These are phyloP conservation scores for Oegoconia quadripuncta DNA, from an alignment of 2,888 invertebrate genomes.

Conservation along the genomic window DNA sequence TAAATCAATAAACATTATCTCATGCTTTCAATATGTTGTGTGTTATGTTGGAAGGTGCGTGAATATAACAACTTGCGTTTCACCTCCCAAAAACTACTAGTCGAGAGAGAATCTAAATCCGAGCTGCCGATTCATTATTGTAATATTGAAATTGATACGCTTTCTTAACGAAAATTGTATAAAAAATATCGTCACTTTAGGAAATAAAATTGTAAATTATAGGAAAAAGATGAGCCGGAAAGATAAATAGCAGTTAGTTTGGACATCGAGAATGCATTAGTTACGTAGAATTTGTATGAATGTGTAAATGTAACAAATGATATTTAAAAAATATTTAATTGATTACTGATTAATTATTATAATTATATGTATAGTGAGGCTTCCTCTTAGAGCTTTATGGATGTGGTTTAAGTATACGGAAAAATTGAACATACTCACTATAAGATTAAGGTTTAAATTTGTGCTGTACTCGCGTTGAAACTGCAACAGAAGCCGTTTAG, in stretches of 20 bases:
- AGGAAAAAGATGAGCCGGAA: conserved; percentile 33
- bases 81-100: conserved; percentile 53
- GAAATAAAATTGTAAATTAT: conserved; percentile 37
- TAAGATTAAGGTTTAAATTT: conserved; percentile 52
- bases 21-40: too few relatives aligned
- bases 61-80: conserved; percentile 23
- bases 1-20: too few relatives aligned
- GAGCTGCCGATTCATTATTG: conserved; percentile 35
- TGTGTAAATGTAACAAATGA: conserved; percentile 68
- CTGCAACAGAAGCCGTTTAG: conserved; percentile 8
- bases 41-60: too few relatives aligned
- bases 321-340: conserved; percentile 62
- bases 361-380: conserved; percentile 73
- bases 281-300: conserved; percentile 64
- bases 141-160: conserved; percentile 35
- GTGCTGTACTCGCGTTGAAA: conserved; percentile 45
- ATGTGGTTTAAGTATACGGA: conserved; percentile 74
- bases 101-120: conserved; percentile 66
- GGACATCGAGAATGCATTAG: conserved; percentile 69
- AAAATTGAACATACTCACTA: conserved; percentile 73
- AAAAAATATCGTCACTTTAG: conserved; percentile 26
- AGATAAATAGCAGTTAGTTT: conserved; percentile 35
- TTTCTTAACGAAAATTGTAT: conserved; percentile 38
- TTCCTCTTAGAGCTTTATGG: conserved; percentile 76
- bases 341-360: conserved; percentile 45